Evolutionary conservation across 2,888 invertebrate species (phyloP).

Genomic region (Rhaphigaster nebulosa): DNA sequence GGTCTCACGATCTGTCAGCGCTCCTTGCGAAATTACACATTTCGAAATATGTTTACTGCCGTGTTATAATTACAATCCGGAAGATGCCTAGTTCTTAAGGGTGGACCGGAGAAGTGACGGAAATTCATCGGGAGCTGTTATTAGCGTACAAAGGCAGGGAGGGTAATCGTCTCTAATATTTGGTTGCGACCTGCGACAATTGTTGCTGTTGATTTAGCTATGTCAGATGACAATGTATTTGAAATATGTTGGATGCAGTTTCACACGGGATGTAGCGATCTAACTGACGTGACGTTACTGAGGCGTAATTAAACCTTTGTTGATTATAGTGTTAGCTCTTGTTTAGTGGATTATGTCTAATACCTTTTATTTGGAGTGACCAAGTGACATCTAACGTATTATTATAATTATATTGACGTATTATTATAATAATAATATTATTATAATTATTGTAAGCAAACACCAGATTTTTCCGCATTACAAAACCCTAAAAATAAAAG

Average conservation of each 20-base stretch:
- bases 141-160: background rate
- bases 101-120: conserved; percentile 1
- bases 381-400: too few relatives aligned
- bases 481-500: too few relatives aligned
- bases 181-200: background rate
- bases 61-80: conserved; percentile 20
- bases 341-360: background rate
- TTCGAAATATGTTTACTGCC: conserved; percentile 27
- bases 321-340: background rate
- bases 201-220: conserved; percentile 5
- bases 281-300: background rate
- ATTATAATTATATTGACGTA: too few relatives aligned
- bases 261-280: background rate
- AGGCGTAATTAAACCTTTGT: background rate
- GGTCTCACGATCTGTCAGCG: conserved; percentile 48
- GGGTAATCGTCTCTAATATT: conserved; percentile 1
- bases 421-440: too few relatives aligned
- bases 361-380: too few relatives aligned
- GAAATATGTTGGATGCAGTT: background rate
- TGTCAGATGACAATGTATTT: background rate
- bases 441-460: too few relatives aligned
- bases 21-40: conserved; percentile 45
- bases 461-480: too few relatives aligned
- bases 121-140: conserved; percentile 2
- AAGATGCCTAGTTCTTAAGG: background rate